These are phyloP conservation scores for Trichoplusia ni DNA, from an alignment of 1,140 invertebrate species.

Conservation along the genomic window DNA sequence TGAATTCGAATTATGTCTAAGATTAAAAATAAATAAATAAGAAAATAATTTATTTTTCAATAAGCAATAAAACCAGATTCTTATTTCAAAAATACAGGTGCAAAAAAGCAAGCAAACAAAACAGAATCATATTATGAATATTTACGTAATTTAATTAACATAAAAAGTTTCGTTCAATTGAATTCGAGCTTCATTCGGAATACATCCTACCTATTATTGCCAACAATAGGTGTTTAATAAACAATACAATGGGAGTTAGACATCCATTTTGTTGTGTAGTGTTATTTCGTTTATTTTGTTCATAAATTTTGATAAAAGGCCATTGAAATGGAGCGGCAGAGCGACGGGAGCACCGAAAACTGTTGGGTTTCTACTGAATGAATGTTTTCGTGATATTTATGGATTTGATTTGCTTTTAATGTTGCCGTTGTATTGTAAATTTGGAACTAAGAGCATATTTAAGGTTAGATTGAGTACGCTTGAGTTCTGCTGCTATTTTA, in stretches of 20 bases:
- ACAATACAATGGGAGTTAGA: slow-evolving; percentile 11
- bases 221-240: slow-evolving; percentile 11
- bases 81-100: too few relatives aligned
- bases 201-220: slow-evolving; percentile 12
- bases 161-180: neutral
- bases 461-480: too few relatives aligned
- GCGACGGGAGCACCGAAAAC: neutral
- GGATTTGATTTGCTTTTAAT: neutral
- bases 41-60: too few relatives aligned
- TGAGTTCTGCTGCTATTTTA: too few relatives aligned
- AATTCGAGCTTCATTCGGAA: slow-evolving; percentile 4
- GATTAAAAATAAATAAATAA: too few relatives aligned
- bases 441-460: too few relatives aligned
- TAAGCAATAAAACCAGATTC: neutral
- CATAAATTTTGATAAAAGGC: slow-evolving; percentile 15
- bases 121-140: neutral
- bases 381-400: neutral
- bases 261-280: slow-evolving; percentile 6
- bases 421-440: too few relatives aligned
- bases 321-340: neutral
- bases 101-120: neutral
- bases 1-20: too few relatives aligned
- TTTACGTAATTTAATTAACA: slow-evolving; percentile 14
- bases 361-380: neutral
- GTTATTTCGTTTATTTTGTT: slow-evolving; percentile 5